Conservation (phyloP, 2,888 invertebrate genomes). For the Drosophila niveifrons region DNA sequence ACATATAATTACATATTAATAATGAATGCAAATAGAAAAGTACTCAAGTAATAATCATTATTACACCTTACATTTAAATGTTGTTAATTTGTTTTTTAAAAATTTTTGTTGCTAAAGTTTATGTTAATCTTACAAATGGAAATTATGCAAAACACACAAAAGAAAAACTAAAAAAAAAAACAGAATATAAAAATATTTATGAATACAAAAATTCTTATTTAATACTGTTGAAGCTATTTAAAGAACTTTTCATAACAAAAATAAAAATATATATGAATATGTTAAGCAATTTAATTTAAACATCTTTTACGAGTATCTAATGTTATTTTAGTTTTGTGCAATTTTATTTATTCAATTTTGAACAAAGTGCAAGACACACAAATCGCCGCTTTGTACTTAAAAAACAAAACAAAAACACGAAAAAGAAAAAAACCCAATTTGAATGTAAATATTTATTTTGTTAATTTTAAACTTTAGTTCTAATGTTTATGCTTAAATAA, state of each 20-base stretch:
- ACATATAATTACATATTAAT: constrained; percentile 19
- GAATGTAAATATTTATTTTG: constrained; percentile 85
- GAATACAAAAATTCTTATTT: constrained; percentile 3
- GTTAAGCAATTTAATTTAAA: constrained; percentile 24
- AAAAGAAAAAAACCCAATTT: constrained; percentile 60
- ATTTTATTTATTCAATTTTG: constrained; percentile 75
- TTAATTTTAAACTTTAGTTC: constrained; percentile 59
- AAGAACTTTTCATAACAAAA: constrained; percentile 15
- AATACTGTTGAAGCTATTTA: constrained; percentile 50
- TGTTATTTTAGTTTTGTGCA: constrained; percentile 73
- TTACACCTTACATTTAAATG: constrained; percentile 63
- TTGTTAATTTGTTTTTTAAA: constrained; percentile 76
- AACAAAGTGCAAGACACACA: constrained; percentile 41
- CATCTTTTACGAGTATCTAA: constrained; percentile 51
- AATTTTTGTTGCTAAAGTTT: constrained; percentile 76
- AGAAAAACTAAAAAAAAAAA: constrained; percentile 32
- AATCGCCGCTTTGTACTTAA: constrained; percentile 47
- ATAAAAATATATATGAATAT: constrained; percentile 11
- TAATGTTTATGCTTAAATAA: constrained; percentile 65
- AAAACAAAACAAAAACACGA: constrained; percentile 2
- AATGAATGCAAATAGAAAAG: constrained; percentile 58
- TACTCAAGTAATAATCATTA: constrained; percentile 76
- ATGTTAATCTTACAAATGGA: constrained; percentile 59
- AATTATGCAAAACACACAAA: constrained; percentile 31
- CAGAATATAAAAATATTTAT: constrained; percentile 30